A percentile compares a stretch with the other conserved stretches of the same genome.
Conservation (phyloP, 2,113 vertebrate species). For the Oreochromis spilurus region DNA sequence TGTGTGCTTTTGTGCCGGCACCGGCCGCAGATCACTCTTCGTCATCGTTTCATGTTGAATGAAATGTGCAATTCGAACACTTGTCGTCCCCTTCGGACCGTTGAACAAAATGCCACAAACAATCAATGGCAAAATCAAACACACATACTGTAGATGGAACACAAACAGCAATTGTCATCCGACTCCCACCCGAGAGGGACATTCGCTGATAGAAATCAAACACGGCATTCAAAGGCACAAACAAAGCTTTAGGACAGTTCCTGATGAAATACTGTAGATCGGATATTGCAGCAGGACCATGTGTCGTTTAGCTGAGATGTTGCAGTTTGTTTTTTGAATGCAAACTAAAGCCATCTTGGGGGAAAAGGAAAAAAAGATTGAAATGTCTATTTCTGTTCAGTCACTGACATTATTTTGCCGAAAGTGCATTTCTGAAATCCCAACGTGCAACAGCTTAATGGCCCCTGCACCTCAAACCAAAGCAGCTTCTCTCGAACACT, state of each 20-base stretch:
- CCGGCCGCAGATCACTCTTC: conserved; percentile 5
- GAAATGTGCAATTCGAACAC: conserved; percentile 54
- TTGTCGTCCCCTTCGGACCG: conserved; percentile 11
- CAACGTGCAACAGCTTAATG: neutral
- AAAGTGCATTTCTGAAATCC: neutral
- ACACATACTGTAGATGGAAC: conserved; percentile 6
- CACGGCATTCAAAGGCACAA: neutral
- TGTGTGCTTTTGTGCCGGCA: conserved; percentile 12
- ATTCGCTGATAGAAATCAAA: conserved; percentile 22
- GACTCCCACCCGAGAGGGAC: neutral
- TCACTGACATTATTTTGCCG: neutral
- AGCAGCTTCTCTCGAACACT: neutral
- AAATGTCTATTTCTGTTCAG: neutral
- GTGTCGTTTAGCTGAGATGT: neutral
- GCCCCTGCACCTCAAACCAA: neutral
- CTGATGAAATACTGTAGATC: neutral
- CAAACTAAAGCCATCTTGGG: neutral
- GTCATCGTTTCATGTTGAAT: conserved; percentile 27
- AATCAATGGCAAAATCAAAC: conserved; percentile 43
- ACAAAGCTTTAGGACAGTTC: neutral
- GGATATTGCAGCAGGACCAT: neutral
- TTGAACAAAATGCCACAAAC: conserved; percentile 25
- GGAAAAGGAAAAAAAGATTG: neutral
- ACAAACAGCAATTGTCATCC: conserved; percentile 30
- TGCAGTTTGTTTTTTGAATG: neutral